phyloP scores from a whole-genome alignment of 2,797 vertebrate genomes.

The Hydrolagus colliei region DNA sequence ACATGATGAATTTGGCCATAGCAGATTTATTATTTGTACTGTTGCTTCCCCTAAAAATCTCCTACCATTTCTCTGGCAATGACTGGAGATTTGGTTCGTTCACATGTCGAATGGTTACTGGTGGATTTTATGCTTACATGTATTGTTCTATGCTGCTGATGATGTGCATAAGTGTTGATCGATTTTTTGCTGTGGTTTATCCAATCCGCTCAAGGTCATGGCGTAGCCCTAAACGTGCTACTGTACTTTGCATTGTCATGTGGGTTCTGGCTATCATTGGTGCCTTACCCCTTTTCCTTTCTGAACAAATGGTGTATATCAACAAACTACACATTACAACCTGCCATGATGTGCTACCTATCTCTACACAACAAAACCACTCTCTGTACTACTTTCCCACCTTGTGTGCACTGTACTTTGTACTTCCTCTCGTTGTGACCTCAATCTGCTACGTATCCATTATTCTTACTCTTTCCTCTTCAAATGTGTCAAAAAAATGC shows the following conservation, averaged over 20 bases:
- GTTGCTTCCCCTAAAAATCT: conserved; percentile 73
- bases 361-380: conserved; percentile 47
- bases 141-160: conserved; percentile 83
- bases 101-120: conserved; percentile 73
- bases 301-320: conserved; percentile 64
- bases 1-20: conserved; percentile 81
- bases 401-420: conserved; percentile 68
- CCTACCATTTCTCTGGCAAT: conserved; percentile 76
- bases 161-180: conserved; percentile 75
- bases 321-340: conserved; percentile 57
- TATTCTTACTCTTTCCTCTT: conserved; percentile 68
- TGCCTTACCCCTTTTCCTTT: conserved; percentile 72
- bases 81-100: conserved; percentile 73
- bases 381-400: conserved; percentile 72
- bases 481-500: conserved; percentile 55
- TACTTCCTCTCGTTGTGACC: conserved; percentile 66
- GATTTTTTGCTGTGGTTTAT: conserved; percentile 75
- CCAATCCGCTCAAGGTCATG: conserved; percentile 78
- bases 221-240: conserved; percentile 60
- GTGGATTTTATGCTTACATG: conserved; percentile 89
- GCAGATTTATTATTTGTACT: conserved; percentile 76
- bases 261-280: conserved; percentile 72
- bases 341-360: conserved; percentile 74
- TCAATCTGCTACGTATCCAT: conserved; percentile 66
- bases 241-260: conserved; percentile 52